Percentiles rank a stretch among this genome's conserved stretches.
Conservation (phyloP, 2,113 vertebrate species). For the Dolichotis patagonum region DNA sequence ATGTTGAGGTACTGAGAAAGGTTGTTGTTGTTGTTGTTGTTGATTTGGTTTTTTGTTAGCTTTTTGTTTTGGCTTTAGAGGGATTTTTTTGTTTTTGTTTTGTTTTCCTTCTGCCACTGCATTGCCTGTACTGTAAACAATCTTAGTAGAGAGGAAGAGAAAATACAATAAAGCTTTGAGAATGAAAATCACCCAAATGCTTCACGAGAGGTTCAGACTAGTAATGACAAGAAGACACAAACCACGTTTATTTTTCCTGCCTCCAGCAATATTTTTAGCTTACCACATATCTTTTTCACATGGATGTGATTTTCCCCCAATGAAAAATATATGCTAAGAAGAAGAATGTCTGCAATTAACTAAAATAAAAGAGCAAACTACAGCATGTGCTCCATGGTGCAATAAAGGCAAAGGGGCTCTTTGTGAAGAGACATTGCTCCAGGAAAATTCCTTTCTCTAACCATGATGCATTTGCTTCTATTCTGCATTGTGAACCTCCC, state of each 20-base stretch:
- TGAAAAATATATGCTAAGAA: conserved; percentile 76
- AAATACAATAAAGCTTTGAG: conserved; percentile 44
- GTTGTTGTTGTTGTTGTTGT: neutral
- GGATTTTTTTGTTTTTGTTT: neutral
- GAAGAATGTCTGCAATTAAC: conserved; percentile 67
- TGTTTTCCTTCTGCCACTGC: neutral
- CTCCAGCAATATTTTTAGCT: conserved; percentile 57
- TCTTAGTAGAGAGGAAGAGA: conserved; percentile 18
- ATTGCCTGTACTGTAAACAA: conserved; percentile 23
- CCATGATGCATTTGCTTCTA: conserved; percentile 83
- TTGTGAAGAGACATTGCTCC: conserved; percentile 62
- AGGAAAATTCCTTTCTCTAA: conserved; percentile 83
- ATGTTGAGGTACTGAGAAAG: neutral
- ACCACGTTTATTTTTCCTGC: conserved; percentile 66
- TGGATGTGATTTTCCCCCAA: conserved; percentile 62
- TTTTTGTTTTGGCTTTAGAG: neutral
- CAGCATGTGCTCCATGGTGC: neutral
- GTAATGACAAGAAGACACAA: conserved; percentile 58
- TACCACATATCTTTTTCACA: conserved; percentile 65
- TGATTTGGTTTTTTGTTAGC: neutral
- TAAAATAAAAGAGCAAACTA: conserved; percentile 70
- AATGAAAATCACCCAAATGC: conserved; percentile 47
- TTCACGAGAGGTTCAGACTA: conserved; percentile 34
- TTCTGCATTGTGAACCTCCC: conserved; percentile 82
- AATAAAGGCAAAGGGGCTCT: conserved; percentile 50